phyloP scores from a whole-genome alignment of 2,113 vertebrate genomes.

The Engraulis encrasicolus region DNA sequence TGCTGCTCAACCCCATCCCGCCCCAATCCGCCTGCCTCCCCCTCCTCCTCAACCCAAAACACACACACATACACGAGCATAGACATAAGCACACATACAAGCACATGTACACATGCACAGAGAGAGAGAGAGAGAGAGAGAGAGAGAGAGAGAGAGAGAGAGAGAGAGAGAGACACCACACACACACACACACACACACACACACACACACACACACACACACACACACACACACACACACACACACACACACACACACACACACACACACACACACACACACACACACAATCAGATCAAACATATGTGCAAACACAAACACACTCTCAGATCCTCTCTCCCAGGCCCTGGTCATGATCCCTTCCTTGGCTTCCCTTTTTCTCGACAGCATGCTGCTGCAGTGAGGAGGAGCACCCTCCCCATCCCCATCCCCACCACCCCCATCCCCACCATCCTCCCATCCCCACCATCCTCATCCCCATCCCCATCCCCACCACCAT shows the following conservation, averaged over 20 bases:
- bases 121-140: not conserved
- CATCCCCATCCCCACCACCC: too few relatives aligned
- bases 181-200: not conserved
- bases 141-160: not conserved
- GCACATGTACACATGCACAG: not conserved
- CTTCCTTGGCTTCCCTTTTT: constrained; percentile 54
- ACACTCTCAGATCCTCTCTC: not conserved
- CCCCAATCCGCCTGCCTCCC: too few relatives aligned
- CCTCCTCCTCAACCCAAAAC: too few relatives aligned
- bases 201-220: not conserved
- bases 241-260: not conserved
- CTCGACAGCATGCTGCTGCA: constrained; percentile 68
- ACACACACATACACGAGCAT: not conserved
- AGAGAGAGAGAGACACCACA: not conserved
- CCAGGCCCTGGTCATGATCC: constrained; percentile 7
- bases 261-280: not conserved
- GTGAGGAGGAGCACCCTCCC: constrained; percentile 75
- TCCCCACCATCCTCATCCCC: too few relatives aligned
- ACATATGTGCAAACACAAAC: not conserved
- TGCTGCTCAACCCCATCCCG: not conserved
- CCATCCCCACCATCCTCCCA: too few relatives aligned
- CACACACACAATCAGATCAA: too few relatives aligned
- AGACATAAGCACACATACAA: not conserved
- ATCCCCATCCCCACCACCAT: too few relatives aligned
- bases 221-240: not conserved